Evolutionary conservation across 2,888 invertebrate species (phyloP).

Genomic region (Cryptus armator): DNA sequence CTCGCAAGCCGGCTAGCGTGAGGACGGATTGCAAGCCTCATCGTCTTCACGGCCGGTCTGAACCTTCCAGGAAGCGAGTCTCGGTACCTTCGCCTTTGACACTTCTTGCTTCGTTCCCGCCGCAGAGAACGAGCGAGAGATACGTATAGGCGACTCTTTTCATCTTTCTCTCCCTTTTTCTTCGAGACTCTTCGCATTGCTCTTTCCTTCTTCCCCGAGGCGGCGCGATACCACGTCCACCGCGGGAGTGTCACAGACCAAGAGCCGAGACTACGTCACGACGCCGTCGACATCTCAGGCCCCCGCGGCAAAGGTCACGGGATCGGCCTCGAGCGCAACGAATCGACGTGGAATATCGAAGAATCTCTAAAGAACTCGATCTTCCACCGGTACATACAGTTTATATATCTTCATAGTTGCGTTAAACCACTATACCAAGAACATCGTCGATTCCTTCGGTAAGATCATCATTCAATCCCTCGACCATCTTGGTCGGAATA

Average conservation of each 20-base stretch:
- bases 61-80: constrained; percentile 66
- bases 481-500: constrained; percentile 59
- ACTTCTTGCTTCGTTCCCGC: constrained; percentile 62
- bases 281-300: constrained; percentile 34
- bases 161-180: constrained; percentile 39
- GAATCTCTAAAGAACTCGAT: constrained; percentile 58
- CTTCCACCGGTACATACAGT: constrained; percentile 17
- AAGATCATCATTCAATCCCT: constrained; percentile 62
- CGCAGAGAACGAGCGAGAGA: constrained; percentile 52
- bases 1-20: constrained; percentile 41
- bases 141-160: constrained; percentile 49
- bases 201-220: constrained; percentile 13
- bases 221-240: constrained; percentile 38
- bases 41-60: constrained; percentile 53
- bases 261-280: constrained; percentile 33
- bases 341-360: constrained; percentile 62
- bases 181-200: constrained; percentile 13
- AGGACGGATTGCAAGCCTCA: constrained; percentile 38
- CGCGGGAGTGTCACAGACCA: constrained; percentile 58
- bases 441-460: constrained; percentile 49
- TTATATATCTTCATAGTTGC: not conserved
- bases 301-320: constrained; percentile 64
- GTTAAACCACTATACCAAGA: not conserved
- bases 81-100: constrained; percentile 68
- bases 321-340: constrained; percentile 66